Evolutionary conservation across 2,113 vertebrate genomes (phyloP).

Genomic region (Pachypanchax playfairii): DNA sequence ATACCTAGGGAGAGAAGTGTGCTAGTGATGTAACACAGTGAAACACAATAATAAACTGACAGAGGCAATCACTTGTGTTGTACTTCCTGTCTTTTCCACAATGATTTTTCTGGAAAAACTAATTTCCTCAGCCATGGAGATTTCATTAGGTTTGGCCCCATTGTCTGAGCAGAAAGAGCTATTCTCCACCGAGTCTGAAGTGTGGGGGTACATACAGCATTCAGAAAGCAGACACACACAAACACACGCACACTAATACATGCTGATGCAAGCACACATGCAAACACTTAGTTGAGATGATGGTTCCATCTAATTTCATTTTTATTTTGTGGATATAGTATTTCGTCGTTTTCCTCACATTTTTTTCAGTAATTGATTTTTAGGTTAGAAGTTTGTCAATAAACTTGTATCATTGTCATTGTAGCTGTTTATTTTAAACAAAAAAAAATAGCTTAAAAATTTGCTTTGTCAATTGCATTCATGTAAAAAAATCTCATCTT

Average conservation of each 20-base stretch:
- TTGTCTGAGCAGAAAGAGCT: constrained; percentile 69
- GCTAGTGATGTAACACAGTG: constrained; percentile 72
- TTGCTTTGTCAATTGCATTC: background rate
- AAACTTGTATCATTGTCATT: background rate
- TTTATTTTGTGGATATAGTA: constrained; percentile 41
- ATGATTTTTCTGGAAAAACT: constrained; percentile 70
- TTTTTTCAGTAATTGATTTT: constrained; percentile 37
- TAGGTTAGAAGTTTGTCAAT: constrained; percentile 29
- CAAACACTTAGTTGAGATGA: constrained; percentile 24
- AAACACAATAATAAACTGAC: constrained; percentile 74
- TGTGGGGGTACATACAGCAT: constrained; percentile 44
- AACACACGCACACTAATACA: constrained; percentile 32
- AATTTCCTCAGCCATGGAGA: constrained; percentile 64
- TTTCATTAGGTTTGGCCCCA: constrained; percentile 67
- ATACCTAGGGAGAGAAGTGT: constrained; percentile 53
- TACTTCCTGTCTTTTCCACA: constrained; percentile 68
- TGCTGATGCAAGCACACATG: constrained; percentile 1
- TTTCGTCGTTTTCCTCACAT: constrained; percentile 27
- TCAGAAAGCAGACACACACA: constrained; percentile 37
- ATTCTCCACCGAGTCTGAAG: constrained; percentile 46
- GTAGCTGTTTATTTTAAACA: background rate
- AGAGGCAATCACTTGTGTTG: constrained; percentile 68
- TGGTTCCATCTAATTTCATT: constrained; percentile 50
- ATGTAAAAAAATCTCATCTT: background rate
- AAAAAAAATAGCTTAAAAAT: background rate